Conservation (phyloP, 2,797 vertebrate genomes). For the Philypnodon macrostomus region DNA sequence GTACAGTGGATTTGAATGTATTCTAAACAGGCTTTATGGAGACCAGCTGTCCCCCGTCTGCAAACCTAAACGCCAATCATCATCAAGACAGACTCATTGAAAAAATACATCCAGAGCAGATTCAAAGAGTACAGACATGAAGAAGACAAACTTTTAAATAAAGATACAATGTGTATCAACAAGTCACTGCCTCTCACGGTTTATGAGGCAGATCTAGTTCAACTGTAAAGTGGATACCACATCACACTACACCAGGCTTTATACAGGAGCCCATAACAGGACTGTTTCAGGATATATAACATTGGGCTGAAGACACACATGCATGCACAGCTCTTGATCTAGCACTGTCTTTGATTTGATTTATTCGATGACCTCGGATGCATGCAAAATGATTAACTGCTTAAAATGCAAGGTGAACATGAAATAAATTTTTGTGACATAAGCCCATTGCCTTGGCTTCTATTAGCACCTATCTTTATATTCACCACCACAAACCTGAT, state of each 20-base stretch:
- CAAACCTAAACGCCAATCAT: constrained; percentile 58
- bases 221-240: constrained; percentile 59
- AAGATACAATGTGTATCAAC: constrained; percentile 70
- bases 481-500: too few relatives aligned
- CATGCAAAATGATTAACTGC: too few relatives aligned
- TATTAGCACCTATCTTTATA: too few relatives aligned
- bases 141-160: constrained; percentile 9
- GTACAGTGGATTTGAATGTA: constrained; percentile 46
- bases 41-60: constrained; percentile 58
- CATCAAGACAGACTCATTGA: constrained; percentile 49
- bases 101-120: constrained; percentile 11
- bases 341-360: too few relatives aligned
- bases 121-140: too few relatives aligned
- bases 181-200: constrained; percentile 13
- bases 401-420: too few relatives aligned
- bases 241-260: constrained; percentile 42
- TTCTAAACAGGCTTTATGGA: constrained; percentile 57
- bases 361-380: too few relatives aligned
- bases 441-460: too few relatives aligned
- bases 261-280: not conserved
- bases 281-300: constrained; percentile 15
- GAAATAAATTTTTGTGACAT: too few relatives aligned
- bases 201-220: constrained; percentile 12
- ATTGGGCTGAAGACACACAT: too few relatives aligned
- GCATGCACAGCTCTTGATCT: too few relatives aligned